Evolutionary conservation across 2,888 invertebrate genomes (phyloP), one percentile per base, ranked within the genome.

Genomic region (Coenonympha glycerion): DNA sequence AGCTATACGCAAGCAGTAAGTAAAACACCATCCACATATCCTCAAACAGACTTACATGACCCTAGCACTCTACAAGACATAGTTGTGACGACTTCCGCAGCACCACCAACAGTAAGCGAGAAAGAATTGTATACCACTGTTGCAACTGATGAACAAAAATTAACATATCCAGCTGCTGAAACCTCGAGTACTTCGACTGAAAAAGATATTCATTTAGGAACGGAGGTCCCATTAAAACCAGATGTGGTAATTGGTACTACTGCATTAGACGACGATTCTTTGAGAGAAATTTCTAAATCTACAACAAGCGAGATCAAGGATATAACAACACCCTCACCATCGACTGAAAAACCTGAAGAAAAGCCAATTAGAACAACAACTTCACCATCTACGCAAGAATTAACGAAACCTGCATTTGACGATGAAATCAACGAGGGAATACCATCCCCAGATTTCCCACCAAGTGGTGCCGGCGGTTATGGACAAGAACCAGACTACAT

Each of bases 401-500:
- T 69, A 55, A 65, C 76, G 2, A 80, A 79, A 62, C 79, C 80
- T 22, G 64, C 63, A 42, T 39, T 39, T 24, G 39, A 39, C 4
- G 39, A 39, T n/a, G 39, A 39, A 28, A 54, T 64, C 26, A 65
- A 65, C 51, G 79, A 79, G 28, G 76, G 72, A 55, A 71, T 78
- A 51, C 68, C 76, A 28, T 56, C 77, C 66, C 64, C 79, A 24
- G 84, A 83, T 28, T 76, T 81, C 57, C 76, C 81, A 48, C 65
- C 82, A 1, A 75, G 73, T 53, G 89, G 85, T 42, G 65, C 68
- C 26, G 71, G 71, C 33, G 87, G 82, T 33, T 89, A 89, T 56
- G 79, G 88, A 31, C 72, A 73, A 58, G 89, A 88, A 57, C 91
- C 92, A 55, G 93, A 94, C 62, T 93, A 94, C 66, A 92, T 91